Conservation (phyloP, 1,140 invertebrate species). For the Acyrthosiphon pisum region DNA sequence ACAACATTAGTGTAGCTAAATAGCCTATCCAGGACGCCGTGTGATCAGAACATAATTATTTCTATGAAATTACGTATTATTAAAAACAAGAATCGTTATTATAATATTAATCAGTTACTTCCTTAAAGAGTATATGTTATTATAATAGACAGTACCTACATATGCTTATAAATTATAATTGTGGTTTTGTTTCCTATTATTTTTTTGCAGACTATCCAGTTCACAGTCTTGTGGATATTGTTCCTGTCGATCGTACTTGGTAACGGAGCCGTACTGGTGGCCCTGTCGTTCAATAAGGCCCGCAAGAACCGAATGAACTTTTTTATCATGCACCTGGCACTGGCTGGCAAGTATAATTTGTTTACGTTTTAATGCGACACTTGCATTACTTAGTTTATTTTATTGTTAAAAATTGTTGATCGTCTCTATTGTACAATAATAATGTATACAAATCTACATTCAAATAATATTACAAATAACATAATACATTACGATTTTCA, state of each 20-base stretch:
- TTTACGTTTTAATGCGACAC: neutral
- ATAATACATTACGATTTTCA: neutral
- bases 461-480: neutral
- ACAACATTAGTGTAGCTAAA: constrained; percentile 5
- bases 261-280: constrained; percentile 85
- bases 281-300: constrained; percentile 81
- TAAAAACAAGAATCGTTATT: neutral
- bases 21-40: neutral
- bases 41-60: neutral
- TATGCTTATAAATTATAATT: neutral
- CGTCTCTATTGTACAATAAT: neutral
- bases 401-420: neutral
- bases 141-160: neutral
- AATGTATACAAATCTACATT: neutral
- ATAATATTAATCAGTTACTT: neutral
- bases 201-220: constrained; percentile 82
- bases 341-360: constrained; percentile 75
- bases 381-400: neutral
- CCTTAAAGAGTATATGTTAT: neutral
- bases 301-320: constrained; percentile 95
- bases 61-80: neutral
- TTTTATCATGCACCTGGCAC: constrained; percentile 93
- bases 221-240: constrained; percentile 86
- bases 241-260: constrained; percentile 88
- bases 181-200: neutral